Evolutionary conservation across 2,888 invertebrate genomes (phyloP), one percentile per base, ranked within the genome.

Genomic region (Piscicola geometra): DNA sequence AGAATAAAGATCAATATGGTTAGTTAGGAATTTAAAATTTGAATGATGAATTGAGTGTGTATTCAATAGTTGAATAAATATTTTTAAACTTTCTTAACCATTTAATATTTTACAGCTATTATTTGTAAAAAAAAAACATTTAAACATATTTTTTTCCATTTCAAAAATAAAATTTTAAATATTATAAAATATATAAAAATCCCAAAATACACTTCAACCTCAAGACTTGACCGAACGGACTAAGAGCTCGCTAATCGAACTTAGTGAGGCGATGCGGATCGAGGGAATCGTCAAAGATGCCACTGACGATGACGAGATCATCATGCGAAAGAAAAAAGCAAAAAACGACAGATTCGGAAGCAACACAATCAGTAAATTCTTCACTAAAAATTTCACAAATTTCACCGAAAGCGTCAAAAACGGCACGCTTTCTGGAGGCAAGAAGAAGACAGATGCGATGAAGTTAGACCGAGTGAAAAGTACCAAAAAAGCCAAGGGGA

Each of bases 291-390:
- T 21, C 21, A 56, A 56, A 21, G n/a, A n/a, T 18, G 5, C n/a
- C 3, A n/a, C n/a, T 25, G 60, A 56, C 25, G 50, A 47, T 15
- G 60, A 56, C 21, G 60, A 56, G n/a, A 21, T 56, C 3, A 56
- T 56, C n/a, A 25, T 25, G 21, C 9, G 25, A 21, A 56, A 56
- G n/a, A 56, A 56, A 56, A 56, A 56, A 5, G 60, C 5, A 18
- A 56, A 56, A 56, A 3, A 9, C n/a, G 60, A 56, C 9, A 56
- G 60, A 21, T 56, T 33, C n/a, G 28, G 30, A 5, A 35, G 30
- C 28, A 67, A 33, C 21, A 67, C 33, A 28, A 3, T 67, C 15
- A 67, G 67, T 33, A 32, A 67, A 32, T 67, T 67, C 32, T 67
- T 67, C 21, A 9, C 30, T 12, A 67, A 67, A 32, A 67, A 67